A percentile compares a stretch with the other conserved stretches of the same genome.
These are phyloP conservation scores for Ophioderma brevispina DNA, from an alignment of 35 echinoderm and acorn worm species.

Conservation along the genomic window DNA sequence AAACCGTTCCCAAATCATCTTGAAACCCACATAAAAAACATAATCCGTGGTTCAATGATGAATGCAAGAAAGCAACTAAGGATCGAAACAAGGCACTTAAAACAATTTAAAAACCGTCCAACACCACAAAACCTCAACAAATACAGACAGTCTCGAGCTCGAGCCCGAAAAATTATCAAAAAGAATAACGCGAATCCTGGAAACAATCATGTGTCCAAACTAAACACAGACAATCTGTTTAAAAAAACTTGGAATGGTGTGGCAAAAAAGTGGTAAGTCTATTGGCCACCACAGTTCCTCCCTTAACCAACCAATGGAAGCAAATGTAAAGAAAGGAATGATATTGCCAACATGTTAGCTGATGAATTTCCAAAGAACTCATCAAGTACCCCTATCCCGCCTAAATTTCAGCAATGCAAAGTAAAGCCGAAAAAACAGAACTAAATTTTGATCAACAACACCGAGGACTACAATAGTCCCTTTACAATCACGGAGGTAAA, in stretches of 20 bases:
- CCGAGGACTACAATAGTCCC: background rate
- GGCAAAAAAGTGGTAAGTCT: background rate
- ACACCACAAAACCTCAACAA: background rate
- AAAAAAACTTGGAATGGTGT: background rate
- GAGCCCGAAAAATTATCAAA: background rate
- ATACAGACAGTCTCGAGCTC: background rate
- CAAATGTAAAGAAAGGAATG: background rate
- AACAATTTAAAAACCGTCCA: background rate
- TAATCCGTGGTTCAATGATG: background rate
- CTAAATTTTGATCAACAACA: background rate
- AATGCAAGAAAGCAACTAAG: background rate
- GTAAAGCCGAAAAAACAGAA: background rate
- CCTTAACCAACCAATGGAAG: background rate
- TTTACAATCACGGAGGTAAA: background rate
- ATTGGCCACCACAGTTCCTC: background rate
- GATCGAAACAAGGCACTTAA: background rate
- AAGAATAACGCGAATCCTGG: background rate
- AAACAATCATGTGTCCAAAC: background rate
- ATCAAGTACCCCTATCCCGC: background rate
- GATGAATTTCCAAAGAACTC: background rate
- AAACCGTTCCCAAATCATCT: background rate
- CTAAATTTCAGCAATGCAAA: background rate
- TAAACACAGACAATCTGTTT: background rate
- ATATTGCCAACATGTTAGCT: background rate
- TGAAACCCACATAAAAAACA: background rate